Evolutionary conservation across 2,113 vertebrate species (phyloP).

Genomic region (Athene cunicularia): DNA sequence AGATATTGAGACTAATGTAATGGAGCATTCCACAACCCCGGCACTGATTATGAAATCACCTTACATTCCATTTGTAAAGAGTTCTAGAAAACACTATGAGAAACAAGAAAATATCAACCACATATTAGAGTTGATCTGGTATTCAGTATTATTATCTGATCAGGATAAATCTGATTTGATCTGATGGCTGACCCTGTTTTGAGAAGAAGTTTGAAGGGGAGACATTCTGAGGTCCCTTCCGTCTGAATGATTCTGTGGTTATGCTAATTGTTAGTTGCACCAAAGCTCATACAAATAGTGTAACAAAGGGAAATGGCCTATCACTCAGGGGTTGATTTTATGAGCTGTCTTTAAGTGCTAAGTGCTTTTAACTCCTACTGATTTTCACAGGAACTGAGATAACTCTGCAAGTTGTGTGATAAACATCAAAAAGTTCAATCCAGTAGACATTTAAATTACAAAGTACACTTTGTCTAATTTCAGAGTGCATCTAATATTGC

Average conservation of each 20-base stretch:
- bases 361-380: not conserved
- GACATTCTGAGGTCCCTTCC: not conserved
- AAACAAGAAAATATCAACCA: conserved; percentile 11
- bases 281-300: not conserved
- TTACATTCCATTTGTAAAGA: not conserved
- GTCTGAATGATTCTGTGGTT: not conserved
- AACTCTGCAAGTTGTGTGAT: not conserved
- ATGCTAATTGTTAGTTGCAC: conserved; percentile 39
- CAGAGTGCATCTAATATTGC: not conserved
- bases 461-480: not conserved
- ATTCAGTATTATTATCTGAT: not conserved
- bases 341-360: not conserved
- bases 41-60: not conserved
- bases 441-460: not conserved
- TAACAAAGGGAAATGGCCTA: not conserved
- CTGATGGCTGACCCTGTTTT: not conserved
- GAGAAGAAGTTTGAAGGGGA: not conserved
- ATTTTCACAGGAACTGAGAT: not conserved
- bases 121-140: conserved; percentile 12
- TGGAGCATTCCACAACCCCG: not conserved
- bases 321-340: not conserved
- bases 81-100: not conserved
- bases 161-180: not conserved
- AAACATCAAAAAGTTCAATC: not conserved
- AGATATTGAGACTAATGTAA: not conserved